Evolutionary conservation across 2,797 vertebrate species (phyloP).

Genomic region (Onychomys torridus): DNA sequence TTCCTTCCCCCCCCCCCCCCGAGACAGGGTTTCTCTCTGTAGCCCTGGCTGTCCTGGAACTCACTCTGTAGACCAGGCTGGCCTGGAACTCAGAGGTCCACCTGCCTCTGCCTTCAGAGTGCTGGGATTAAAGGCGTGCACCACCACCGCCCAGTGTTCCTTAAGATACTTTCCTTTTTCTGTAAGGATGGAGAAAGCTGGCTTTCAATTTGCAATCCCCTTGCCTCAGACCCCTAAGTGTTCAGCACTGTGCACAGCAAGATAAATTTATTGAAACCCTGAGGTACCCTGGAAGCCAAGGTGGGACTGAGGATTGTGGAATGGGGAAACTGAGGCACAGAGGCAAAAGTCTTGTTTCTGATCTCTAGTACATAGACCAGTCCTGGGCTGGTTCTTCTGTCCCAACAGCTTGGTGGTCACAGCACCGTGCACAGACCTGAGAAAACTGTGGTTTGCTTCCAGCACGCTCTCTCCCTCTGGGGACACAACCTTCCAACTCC

Average conservation of each 20-base stretch:
- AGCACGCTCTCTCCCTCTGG: too few species aligned
- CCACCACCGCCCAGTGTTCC: background rate
- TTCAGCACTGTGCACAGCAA: background rate
- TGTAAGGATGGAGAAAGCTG: background rate
- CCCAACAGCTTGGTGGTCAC: background rate
- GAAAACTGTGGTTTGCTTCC: background rate
- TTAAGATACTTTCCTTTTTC: background rate
- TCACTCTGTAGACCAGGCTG: background rate
- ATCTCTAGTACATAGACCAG: background rate
- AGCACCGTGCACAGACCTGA: background rate
- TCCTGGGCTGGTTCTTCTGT: background rate
- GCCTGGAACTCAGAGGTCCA: background rate
- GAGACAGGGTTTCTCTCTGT: background rate
- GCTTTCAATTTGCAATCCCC: background rate
- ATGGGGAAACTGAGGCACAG: slow-evolving; percentile 1
- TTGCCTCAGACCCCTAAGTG: background rate
- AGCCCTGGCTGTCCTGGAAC: background rate
- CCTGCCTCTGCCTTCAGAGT: background rate
- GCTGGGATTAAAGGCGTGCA: background rate
- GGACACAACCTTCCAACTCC: background rate
- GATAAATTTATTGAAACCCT: background rate
- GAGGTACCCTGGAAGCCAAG: background rate
- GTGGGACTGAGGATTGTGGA: background rate
- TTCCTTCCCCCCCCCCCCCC: accelerated
- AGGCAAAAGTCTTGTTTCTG: background rate